Percentiles rank a stretch among this genome's conserved stretches.
These are phyloP conservation scores for Synergus umbraculus DNA, from an alignment of 2,888 invertebrate genomes.

Conservation along the genomic window DNA sequence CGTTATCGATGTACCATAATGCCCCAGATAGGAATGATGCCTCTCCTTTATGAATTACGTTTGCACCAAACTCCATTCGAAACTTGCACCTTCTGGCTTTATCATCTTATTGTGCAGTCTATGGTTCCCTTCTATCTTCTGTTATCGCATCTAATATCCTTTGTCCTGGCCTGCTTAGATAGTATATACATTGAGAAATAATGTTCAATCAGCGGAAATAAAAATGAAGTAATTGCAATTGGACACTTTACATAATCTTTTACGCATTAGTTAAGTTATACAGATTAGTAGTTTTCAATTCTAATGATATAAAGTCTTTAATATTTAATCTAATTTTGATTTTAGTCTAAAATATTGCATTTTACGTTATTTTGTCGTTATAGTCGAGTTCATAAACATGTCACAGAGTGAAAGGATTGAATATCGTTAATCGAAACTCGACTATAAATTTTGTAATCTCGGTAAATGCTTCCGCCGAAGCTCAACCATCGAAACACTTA, in stretches of 20 bases:
- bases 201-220: not conserved
- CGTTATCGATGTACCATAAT: constrained; percentile 43
- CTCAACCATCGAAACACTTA: constrained; percentile 27
- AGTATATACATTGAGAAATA: not conserved
- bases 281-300: too few species aligned
- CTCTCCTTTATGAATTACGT: constrained; percentile 28
- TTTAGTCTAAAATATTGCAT: not conserved
- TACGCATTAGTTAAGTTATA: too few species aligned
- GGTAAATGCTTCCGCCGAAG: constrained; percentile 24
- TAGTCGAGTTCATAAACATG: not conserved
- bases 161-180: not conserved
- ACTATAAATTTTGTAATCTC: constrained; percentile 29
- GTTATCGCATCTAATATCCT: not conserved
- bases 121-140: not conserved
- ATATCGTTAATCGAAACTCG: not conserved
- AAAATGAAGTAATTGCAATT: too few species aligned
- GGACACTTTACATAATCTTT: too few species aligned
- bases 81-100: constrained; percentile 16
- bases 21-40: constrained; percentile 41
- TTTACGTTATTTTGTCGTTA: not conserved
- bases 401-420: not conserved
- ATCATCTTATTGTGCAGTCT: constrained; percentile 18
- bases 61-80: constrained; percentile 10
- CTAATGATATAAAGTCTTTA: too few species aligned
- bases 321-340: too few species aligned